These are phyloP conservation scores for Puffinus mauretanicus DNA, from an alignment of 2,113 vertebrate genomes.

Conservation along the genomic window DNA sequence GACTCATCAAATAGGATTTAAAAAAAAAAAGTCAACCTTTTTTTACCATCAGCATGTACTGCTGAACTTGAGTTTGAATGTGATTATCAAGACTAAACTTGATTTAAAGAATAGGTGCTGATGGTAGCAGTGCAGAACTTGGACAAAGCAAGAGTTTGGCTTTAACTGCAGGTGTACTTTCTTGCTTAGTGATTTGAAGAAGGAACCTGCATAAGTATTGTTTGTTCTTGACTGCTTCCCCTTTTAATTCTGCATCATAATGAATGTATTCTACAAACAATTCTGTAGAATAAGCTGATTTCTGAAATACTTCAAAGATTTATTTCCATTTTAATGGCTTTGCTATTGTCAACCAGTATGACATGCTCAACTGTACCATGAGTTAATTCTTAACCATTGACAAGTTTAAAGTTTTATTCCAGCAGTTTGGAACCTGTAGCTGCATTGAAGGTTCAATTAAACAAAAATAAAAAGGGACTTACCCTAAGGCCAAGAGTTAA, in stretches of 20 bases:
- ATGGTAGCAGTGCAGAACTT: neutral
- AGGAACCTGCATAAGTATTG: neutral
- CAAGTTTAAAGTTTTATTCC: neutral
- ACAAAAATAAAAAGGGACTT: neutral
- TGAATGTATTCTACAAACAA: neutral
- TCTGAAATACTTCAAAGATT: neutral
- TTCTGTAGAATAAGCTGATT: neutral
- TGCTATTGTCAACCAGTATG: neutral
- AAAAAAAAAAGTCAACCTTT: accelerated
- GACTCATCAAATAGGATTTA: neutral
- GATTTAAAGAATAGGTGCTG: neutral
- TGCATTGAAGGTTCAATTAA: neutral
- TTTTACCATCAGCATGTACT: neutral
- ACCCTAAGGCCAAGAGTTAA: too few species aligned
- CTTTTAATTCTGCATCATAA: neutral
- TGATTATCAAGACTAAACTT: neutral
- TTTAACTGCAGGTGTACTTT: neutral
- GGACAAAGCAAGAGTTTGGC: neutral
- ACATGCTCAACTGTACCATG: neutral
- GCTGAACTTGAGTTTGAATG: neutral
- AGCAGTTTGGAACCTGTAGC: neutral
- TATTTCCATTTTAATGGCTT: neutral
- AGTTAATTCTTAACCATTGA: neutral
- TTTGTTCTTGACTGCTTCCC: neutral
- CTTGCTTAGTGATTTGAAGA: neutral